Evolutionary conservation across 2,888 invertebrate species (phyloP), one percentile per base, ranked within the genome.

Genomic region (Pegoplata infirma): DNA sequence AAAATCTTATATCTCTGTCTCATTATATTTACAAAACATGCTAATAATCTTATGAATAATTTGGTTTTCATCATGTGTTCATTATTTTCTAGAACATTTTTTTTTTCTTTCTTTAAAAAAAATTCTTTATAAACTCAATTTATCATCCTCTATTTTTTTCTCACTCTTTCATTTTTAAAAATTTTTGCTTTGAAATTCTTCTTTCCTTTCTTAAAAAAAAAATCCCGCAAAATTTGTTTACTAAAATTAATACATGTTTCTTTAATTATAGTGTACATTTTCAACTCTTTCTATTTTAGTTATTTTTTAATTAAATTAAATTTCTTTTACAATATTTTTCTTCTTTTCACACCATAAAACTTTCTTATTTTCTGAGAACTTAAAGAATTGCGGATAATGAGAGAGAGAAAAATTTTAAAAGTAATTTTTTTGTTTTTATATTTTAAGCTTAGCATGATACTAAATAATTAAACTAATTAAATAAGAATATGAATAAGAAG

Each of bases 221-320:
- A n/a, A n/a, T n/a, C n/a, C n/a, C n/a, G n/a, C n/a, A n/a, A n/a
- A n/a, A n/a, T n/a, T n/a, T n/a, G n/a, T n/a, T n/a, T n/a, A n/a
- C n/a, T n/a, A n/a, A n/a, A 61, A 74, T 46, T 44, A 71, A 71
- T 61, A 32, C 51, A 74, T 79, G 25, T 67, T 56, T 67, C 21
- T 67, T 63, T 67, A 79, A 63, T 68, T 63, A 68, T 32, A 71
- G 58, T 63, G 36, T 32, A 16, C 28, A 25, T 19, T 49, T 7
- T 10, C 8, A 32, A 47, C 47, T 49, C 17, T 23, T 19, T 12
- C 23, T 19, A 12, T 32, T 14, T 3, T 5, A 25, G 12, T 36
- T 36, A 36, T 36, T 3, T 32, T 32, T 12, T 32, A 32, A 32
- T 32, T 28, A 28, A 4, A 28, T 28, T 32, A 32, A 3, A 32